A percentile compares a stretch with the other conserved stretches of the same genome.
Conservation (phyloP, 1,140 invertebrate genomes). For the Lucilia cuprina region DNA sequence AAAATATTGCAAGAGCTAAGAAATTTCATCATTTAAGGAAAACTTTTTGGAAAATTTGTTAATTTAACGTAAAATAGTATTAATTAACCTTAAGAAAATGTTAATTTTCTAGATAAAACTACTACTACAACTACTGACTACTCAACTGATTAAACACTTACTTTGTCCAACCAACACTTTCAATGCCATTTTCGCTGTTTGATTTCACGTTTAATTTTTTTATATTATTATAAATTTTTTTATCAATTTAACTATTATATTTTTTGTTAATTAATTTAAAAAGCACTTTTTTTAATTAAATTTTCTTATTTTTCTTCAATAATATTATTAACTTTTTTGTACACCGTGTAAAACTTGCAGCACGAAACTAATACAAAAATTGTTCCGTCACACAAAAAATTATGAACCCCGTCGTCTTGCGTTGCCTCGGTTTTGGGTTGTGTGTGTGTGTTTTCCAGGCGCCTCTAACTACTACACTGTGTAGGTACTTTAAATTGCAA, state of each 20-base stretch:
- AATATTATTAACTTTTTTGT: not conserved
- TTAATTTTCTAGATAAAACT: no score
- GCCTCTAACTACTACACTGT: slow-evolving; percentile 9
- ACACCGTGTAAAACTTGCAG: not conserved
- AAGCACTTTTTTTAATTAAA: no score
- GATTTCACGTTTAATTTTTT: slow-evolving; percentile 3
- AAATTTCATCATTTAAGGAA: not conserved
- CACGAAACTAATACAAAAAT: slow-evolving; percentile 29
- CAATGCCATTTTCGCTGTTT: slow-evolving; percentile 50
- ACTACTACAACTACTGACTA: no score
- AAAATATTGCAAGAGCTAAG: not conserved
- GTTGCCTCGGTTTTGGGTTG: no score
- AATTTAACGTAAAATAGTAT: no score
- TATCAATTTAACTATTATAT: not conserved
- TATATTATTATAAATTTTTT: not conserved
- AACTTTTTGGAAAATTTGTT: no score
- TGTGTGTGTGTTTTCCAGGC: slow-evolving; percentile 14
- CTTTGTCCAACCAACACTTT: slow-evolving; percentile 58
- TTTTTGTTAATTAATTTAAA: not conserved
- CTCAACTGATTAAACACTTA: slow-evolving; percentile 42
- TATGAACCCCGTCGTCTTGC: slow-evolving; percentile 37
- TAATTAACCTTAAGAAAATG: no score
- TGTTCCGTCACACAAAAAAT: slow-evolving; percentile 42
- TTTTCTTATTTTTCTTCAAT: no score
- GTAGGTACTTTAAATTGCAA: not conserved